Percentiles rank a stretch among this genome's conserved stretches.
Conservation (phyloP, 2,113 vertebrate species). For the Ageneiosus marmoratus region DNA sequence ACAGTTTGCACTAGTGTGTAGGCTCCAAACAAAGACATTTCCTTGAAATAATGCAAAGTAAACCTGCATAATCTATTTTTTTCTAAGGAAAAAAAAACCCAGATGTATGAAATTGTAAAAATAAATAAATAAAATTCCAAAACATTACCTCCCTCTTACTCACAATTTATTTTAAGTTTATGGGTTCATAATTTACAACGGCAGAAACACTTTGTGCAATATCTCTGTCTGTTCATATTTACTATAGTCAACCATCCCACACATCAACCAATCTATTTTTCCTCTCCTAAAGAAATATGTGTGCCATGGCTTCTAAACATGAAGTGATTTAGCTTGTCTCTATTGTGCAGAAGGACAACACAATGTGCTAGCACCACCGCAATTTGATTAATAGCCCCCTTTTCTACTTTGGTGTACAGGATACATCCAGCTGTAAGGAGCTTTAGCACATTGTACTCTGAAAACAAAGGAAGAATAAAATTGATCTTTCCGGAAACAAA, state of each 20-base stretch:
- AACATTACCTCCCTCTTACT: background rate
- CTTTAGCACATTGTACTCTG: conserved; percentile 77
- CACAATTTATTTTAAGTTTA: background rate
- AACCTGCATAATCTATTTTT: conserved; percentile 29
- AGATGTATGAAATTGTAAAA: background rate
- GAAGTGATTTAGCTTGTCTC: conserved; percentile 60
- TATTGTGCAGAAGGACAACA: conserved; percentile 68
- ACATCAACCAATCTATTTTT: conserved; percentile 26
- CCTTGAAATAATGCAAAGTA: conserved; percentile 12
- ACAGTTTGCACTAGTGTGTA: conserved; percentile 15
- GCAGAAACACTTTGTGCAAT: conserved; percentile 6
- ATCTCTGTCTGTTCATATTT: conserved; percentile 35
- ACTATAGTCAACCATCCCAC: conserved; percentile 2
- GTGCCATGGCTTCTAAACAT: conserved; percentile 37
- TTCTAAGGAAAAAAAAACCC: background rate
- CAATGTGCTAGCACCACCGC: conserved; percentile 74
- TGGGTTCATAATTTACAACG: background rate
- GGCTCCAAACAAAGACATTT: conserved; percentile 32
- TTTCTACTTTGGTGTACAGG: conserved; percentile 69
- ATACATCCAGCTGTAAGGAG: conserved; percentile 74
- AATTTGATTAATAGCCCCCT: conserved; percentile 77
- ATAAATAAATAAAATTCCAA: conserved; percentile 14
- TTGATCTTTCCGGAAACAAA: conserved; percentile 81
- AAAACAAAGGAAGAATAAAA: conserved; percentile 82
- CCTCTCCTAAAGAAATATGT: conserved; percentile 18